phyloP scores from a whole-genome alignment of 2,113 vertebrate genomes.

The human region DNA sequence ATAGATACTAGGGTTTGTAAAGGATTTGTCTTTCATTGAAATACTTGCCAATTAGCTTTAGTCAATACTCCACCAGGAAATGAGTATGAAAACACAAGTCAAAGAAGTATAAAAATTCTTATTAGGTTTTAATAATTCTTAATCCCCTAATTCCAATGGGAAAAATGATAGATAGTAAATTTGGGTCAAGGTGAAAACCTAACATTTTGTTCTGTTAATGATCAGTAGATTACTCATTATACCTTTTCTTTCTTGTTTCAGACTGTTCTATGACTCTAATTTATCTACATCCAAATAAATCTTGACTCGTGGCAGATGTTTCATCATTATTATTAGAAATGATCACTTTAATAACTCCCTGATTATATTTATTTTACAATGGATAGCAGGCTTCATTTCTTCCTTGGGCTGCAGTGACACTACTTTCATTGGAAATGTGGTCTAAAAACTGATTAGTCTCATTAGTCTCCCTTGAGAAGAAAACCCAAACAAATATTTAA shows the following conservation, averaged over 20 bases:
- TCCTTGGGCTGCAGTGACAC: not conserved
- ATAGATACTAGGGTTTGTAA: not conserved
- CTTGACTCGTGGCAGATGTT: conserved; percentile 16
- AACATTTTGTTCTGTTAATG: conserved; percentile 47
- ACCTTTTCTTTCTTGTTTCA: not conserved
- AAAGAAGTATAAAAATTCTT: conserved; percentile 32
- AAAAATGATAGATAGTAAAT: conserved; percentile 16
- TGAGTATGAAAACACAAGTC: not conserved
- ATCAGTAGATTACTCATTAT: not conserved
- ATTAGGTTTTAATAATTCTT: conserved; percentile 41
- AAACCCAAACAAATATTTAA: conserved; percentile 45
- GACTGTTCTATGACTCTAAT: conserved; percentile 20
- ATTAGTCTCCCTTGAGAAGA: not conserved
- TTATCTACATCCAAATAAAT: conserved; percentile 4
- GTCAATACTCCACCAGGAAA: conserved; percentile 29
- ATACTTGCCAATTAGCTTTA: conserved; percentile 38
- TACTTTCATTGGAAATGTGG: not conserved
- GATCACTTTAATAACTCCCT: conserved; percentile 34
- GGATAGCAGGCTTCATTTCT: not conserved
- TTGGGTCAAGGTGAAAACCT: conserved; percentile 56
- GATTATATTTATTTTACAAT: conserved; percentile 13
- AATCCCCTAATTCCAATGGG: conserved; percentile 25
- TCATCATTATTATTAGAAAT: not conserved
- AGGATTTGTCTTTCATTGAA: conserved; percentile 14
- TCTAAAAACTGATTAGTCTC: not conserved